These are phyloP conservation scores for Subacronicta megacephala DNA, from an alignment of 2,888 invertebrate genomes.

Conservation along the genomic window DNA sequence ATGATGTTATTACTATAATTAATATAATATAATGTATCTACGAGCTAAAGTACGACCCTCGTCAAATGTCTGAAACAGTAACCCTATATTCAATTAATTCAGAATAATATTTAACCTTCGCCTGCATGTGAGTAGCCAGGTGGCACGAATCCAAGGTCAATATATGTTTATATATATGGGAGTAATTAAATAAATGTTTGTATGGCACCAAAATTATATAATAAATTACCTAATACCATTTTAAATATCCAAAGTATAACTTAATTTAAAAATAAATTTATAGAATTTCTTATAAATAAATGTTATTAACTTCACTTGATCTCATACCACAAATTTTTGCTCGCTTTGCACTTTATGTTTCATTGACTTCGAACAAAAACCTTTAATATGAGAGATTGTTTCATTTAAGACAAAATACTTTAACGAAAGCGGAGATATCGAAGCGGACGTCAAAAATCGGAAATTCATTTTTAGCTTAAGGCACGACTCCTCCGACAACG, in stretches of 20 bases:
- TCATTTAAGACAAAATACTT: conserved; percentile 29
- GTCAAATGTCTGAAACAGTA: not conserved
- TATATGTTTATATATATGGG: not conserved
- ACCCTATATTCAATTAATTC: too few relatives aligned
- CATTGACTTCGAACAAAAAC: conserved; percentile 27
- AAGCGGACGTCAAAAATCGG: conserved; percentile 28
- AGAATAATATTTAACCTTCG: not conserved
- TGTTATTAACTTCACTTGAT: too few relatives aligned
- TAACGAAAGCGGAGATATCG: conserved; percentile 16
- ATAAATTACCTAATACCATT: too few relatives aligned
- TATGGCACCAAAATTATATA: too few relatives aligned
- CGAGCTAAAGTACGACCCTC: not conserved
- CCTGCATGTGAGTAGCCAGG: not conserved
- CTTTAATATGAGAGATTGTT: conserved; percentile 26
- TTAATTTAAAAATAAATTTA: too few relatives aligned
- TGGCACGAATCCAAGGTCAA: not conserved
- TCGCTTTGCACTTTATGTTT: conserved; percentile 18
- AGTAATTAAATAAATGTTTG: too few relatives aligned
- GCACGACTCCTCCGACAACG: conserved; percentile 15
- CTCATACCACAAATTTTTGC: too few relatives aligned
- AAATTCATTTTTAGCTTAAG: conserved; percentile 34
- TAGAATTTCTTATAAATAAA: too few relatives aligned
- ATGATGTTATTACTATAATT: not conserved
- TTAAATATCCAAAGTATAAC: too few relatives aligned
- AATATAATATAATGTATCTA: not conserved